Percentiles rank a stretch among this genome's conserved stretches.
phyloP scores from a whole-genome alignment of 2,797 vertebrate genomes.

The Balearica regulorum region DNA sequence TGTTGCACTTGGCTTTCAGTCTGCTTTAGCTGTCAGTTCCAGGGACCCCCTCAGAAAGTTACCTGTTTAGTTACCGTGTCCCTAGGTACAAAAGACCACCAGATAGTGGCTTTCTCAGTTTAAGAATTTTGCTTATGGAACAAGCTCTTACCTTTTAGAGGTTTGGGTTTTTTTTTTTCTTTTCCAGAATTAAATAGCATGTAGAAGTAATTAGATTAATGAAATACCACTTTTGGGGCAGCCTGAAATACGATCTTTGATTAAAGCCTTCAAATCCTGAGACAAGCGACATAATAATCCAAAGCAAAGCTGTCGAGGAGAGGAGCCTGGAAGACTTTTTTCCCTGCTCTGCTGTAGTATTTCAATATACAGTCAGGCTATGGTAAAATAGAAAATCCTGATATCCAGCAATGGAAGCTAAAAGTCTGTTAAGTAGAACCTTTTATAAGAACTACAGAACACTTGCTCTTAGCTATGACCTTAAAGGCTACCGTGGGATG shows the following conservation, averaged over 20 bases:
- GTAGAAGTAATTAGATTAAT: not conserved
- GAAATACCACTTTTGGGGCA: not conserved
- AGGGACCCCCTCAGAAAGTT: not conserved
- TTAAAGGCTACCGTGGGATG: not conserved
- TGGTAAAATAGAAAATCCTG: not conserved
- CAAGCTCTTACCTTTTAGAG: not conserved
- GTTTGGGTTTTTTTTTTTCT: rapidly evolving
- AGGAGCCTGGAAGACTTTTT: not conserved
- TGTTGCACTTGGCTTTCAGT: not conserved
- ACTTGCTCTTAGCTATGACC: not conserved
- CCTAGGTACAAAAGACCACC: not conserved
- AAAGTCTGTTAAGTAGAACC: not conserved
- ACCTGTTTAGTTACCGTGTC: not conserved
- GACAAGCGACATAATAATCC: not conserved
- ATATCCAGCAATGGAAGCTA: not conserved
- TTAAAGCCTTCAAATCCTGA: not conserved
- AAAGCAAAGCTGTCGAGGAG: not conserved
- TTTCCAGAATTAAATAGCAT: not conserved
- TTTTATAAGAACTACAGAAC: not conserved
- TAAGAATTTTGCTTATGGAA: not conserved
- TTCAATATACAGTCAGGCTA: not conserved
- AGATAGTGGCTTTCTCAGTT: not conserved
- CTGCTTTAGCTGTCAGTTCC: not conserved
- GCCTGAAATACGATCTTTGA: not conserved
- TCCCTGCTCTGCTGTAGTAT: not conserved